Evolutionary conservation across 1,140 invertebrate species (phyloP), one percentile per base, ranked within the genome.

Genomic region (Zaprionus ghesquierei): DNA sequence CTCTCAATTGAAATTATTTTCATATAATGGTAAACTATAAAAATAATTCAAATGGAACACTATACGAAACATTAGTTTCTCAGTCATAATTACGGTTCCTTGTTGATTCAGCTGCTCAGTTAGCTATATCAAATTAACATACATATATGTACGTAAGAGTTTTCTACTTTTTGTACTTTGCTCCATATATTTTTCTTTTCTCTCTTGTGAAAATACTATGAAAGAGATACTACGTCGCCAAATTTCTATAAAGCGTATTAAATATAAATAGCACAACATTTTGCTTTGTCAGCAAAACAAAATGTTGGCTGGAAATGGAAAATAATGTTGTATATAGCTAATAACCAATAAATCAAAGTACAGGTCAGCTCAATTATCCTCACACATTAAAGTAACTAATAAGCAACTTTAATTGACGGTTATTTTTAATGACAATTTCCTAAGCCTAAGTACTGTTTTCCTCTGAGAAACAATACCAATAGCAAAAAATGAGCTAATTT

Each of bases 81-180:
- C 22, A 33, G 49, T 22, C 18, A 35, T 31, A 22, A 35, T 31
- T 22, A 20, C 12, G 41, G 15, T 44, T 1, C 35, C 10, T 58
- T 53, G 50, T 61, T 75, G 68, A 62, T 22, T 58, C 71, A 74
- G 71, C 56, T 74, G 71, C 13, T 35, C 41, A 72, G 63, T 35
- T n/a, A 53, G 55, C 13, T 22, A 49, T 53, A n/a, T n/a, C 23
- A 54, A 56, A 35, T 56, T 18, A 23, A 46, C 22, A 18, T 31
- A 50, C 12, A 15, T 49, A 15, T 60, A 60, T 9, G 18, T 31
- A n/a, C 44, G 23, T 9, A 35, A 22, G n/a, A 13, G 15, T 50
- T 61, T 50, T 31, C n/a, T 51, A 22, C 12, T 46, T 29, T 27
- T 29, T 25, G 12, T 38, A 9, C 13, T 53, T 22, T 2, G 41